phyloP scores from a whole-genome alignment of 2,113 vertebrate genomes.

The Cyprinodon variegatus region DNA sequence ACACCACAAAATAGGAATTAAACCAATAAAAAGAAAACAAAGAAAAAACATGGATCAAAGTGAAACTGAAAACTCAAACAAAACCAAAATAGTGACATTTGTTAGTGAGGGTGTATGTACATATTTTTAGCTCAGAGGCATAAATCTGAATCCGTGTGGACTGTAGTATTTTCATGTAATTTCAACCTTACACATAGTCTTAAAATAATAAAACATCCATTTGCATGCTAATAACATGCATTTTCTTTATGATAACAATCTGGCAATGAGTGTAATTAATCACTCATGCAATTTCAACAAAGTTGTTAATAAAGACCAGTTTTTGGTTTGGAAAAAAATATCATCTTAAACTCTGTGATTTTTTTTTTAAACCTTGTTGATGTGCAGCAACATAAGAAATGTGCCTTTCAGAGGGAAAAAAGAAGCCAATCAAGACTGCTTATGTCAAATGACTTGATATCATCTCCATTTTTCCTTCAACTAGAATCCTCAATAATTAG shows the following conservation, averaged over 20 bases:
- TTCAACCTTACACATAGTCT: background rate
- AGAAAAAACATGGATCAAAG: too few relatives aligned
- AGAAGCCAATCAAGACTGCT: conserved; percentile 40
- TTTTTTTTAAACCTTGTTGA: background rate
- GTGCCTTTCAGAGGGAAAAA: conserved; percentile 5
- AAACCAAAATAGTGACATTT: too few relatives aligned
- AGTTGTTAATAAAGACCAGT: background rate
- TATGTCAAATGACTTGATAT: conserved; percentile 40
- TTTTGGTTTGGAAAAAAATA: background rate
- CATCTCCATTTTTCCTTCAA: conserved; percentile 44
- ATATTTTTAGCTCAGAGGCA: background rate
- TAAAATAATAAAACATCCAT: background rate
- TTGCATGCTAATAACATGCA: background rate
- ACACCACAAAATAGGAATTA: too few relatives aligned
- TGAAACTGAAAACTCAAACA: too few relatives aligned
- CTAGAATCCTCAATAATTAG: conserved; percentile 64
- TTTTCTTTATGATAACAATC: background rate
- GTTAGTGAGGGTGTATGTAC: too few relatives aligned
- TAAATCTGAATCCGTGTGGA: background rate
- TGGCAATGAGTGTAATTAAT: too few relatives aligned
- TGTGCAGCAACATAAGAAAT: conserved; percentile 3
- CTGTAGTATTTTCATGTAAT: background rate
- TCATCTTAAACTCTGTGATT: conserved; percentile 12
- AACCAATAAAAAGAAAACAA: too few relatives aligned
- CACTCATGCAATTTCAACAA: too few relatives aligned